phyloP scores from a whole-genome alignment of 1,140 invertebrate genomes.

The Drosophila micromelanica region DNA sequence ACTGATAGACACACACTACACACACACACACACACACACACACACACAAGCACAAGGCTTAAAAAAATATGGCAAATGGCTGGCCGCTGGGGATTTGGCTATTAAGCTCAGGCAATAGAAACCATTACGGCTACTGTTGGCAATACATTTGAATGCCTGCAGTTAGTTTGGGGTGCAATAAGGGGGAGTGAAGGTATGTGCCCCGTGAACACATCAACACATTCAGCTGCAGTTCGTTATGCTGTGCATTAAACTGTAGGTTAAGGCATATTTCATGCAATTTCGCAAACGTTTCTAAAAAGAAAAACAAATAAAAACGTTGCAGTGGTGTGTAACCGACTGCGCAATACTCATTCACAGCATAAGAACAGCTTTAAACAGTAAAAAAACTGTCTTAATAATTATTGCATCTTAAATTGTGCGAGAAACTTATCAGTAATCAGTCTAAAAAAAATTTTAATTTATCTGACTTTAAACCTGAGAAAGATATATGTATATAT shows the following conservation, averaged over 20 bases:
- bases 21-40: background rate
- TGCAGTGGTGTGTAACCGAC: too few species aligned
- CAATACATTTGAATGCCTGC: conserved; percentile 56
- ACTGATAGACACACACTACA: conserved; percentile 3
- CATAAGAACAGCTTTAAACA: too few species aligned
- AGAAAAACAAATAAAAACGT: conserved; percentile 4
- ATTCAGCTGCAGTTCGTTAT: conserved; percentile 19
- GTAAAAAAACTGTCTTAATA: too few species aligned
- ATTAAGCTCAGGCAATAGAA: conserved; percentile 57
- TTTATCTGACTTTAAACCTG: too few species aligned
- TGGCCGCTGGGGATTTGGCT: conserved; percentile 50
- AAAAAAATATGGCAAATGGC: conserved; percentile 69
- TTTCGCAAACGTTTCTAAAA: conserved; percentile 40
- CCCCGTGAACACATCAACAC: conserved; percentile 49
- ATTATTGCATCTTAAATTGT: too few species aligned
- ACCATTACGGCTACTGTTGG: conserved; percentile 45
- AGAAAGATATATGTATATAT: too few species aligned
- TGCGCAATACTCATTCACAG: too few species aligned
- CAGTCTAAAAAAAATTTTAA: too few species aligned
- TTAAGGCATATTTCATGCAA: conserved; percentile 56
- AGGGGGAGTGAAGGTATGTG: background rate
- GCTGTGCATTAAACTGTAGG: conserved; percentile 22
- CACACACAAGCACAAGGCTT: conserved; percentile 32
- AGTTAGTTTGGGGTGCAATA: background rate
- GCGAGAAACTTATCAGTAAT: too few species aligned